These are phyloP conservation scores for Acrobasis repandana DNA, from an alignment of 2,888 invertebrate genomes.

Conservation along the genomic window DNA sequence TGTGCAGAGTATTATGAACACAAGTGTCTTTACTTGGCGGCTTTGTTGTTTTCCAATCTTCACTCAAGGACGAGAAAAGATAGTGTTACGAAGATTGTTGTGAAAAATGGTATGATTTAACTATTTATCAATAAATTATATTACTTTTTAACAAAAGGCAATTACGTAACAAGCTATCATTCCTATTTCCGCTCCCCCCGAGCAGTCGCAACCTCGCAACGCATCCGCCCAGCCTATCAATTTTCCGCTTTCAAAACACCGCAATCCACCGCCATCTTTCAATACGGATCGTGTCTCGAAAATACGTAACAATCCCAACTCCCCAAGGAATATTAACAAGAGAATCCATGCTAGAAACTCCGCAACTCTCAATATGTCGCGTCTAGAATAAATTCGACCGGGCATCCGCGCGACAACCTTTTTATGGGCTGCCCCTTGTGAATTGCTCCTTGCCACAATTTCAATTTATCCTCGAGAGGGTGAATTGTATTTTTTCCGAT, in stretches of 20 bases:
- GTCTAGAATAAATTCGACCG: conserved; percentile 48
- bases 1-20: too few relatives aligned
- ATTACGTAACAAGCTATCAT: neutral
- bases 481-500: conserved; percentile 64
- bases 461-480: conserved; percentile 64
- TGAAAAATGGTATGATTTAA: too few relatives aligned
- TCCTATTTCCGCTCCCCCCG: neutral
- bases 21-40: too few relatives aligned
- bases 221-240: neutral
- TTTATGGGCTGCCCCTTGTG: conserved; percentile 57
- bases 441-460: conserved; percentile 68
- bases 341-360: conserved; percentile 26
- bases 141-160: too few relatives aligned
- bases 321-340: conserved; percentile 29
- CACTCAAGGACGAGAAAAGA: too few relatives aligned
- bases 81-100: too few relatives aligned
- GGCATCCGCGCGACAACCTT: conserved; percentile 39
- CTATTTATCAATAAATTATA: too few relatives aligned
- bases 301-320: neutral
- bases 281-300: neutral
- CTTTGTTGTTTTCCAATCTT: too few relatives aligned
- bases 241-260: neutral
- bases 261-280: neutral
- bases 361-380: conserved; percentile 30
- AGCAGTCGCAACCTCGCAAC: neutral